phyloP scores from a whole-genome alignment of 2,113 vertebrate species.

The Pelvicachromis taeniatus region DNA sequence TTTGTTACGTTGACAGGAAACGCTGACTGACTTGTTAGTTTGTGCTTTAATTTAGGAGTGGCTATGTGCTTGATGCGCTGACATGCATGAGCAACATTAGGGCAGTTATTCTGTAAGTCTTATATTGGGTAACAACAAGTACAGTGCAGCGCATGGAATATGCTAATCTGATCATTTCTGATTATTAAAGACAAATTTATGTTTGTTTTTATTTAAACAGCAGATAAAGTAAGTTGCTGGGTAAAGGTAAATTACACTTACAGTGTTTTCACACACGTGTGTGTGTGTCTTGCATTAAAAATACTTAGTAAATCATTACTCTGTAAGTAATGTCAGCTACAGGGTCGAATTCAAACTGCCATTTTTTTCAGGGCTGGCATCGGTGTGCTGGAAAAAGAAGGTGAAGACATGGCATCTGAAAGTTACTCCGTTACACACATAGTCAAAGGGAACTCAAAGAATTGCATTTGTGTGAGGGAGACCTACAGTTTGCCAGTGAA shows the following conservation, averaged over 20 bases:
- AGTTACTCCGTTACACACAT: not conserved
- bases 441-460: not conserved
- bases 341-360: not conserved
- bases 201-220: not conserved
- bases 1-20: conserved; percentile 63
- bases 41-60: conserved; percentile 34
- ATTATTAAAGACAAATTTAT: not conserved
- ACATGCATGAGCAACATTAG: not conserved
- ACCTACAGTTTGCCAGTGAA: not conserved
- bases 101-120: not conserved
- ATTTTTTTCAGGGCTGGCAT: not conserved
- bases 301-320: not conserved
- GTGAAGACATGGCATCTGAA: not conserved
- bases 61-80: not conserved
- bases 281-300: not conserved
- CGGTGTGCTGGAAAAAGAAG: not conserved
- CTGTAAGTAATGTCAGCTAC: not conserved
- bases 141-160: not conserved
- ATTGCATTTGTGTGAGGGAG: not conserved
- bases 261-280: not conserved
- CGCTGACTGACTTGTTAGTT: conserved; percentile 40
- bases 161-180: not conserved
- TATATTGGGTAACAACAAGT: not conserved
- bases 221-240: not conserved
- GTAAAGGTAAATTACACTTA: not conserved